Evolutionary conservation across 2,888 invertebrate species (phyloP).

Genomic region (Scaptomyza caliginosa): DNA sequence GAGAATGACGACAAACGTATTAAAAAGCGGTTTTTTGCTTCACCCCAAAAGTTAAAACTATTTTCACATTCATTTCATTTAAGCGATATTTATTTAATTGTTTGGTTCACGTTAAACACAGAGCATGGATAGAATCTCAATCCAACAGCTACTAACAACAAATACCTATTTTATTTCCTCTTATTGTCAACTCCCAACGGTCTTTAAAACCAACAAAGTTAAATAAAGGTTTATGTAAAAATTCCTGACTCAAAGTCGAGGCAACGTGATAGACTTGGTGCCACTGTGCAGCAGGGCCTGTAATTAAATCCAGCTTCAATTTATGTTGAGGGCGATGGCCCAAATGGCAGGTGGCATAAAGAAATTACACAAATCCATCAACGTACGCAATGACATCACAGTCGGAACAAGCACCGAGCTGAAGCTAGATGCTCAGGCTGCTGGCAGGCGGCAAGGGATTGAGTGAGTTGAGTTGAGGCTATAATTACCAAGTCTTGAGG

Average conservation of each 20-base stretch:
- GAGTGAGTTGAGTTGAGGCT: constrained; percentile 1
- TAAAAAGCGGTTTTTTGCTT: neutral
- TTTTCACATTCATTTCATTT: neutral
- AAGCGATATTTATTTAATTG: too few species aligned
- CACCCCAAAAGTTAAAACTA: neutral
- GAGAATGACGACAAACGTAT: neutral
- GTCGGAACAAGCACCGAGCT: neutral
- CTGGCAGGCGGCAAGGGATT: neutral
- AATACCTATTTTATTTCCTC: too few species aligned
- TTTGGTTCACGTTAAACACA: too few species aligned
- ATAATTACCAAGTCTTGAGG: constrained; percentile 60
- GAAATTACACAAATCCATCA: constrained; percentile 71
- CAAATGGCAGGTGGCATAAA: constrained; percentile 55
- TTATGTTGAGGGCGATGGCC: constrained; percentile 47
- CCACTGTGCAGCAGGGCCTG: constrained; percentile 41
- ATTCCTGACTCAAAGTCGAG: too few species aligned
- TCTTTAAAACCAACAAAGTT: too few species aligned
- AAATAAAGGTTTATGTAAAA: too few species aligned
- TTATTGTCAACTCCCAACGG: too few species aligned
- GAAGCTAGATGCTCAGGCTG: neutral
- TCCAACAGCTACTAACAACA: too few species aligned
- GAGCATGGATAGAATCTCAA: too few species aligned
- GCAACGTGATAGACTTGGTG: neutral
- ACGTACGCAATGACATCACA: constrained; percentile 59
- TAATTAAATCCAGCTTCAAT: constrained; percentile 74